Evolutionary conservation across 2,113 vertebrate species (phyloP).

Genomic region (Malurus melanocephalus): DNA sequence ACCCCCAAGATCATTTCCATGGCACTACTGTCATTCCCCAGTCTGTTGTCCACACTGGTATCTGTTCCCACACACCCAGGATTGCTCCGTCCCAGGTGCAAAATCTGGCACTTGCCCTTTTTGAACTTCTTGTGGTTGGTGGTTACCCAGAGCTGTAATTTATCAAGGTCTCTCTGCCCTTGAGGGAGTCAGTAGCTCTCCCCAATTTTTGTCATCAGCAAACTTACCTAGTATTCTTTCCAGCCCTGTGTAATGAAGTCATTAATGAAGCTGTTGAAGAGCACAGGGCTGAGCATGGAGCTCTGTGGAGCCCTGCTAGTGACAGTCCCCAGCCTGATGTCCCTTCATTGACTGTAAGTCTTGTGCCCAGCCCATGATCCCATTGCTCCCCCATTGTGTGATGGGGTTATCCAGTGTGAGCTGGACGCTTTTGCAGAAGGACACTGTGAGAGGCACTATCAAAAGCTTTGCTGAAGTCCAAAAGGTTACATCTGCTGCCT

Average conservation of each 20-base stretch:
- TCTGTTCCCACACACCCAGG: neutral
- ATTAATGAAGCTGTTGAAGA: neutral
- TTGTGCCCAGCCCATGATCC: neutral
- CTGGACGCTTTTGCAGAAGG: neutral
- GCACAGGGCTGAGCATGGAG: neutral
- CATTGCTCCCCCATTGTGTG: neutral
- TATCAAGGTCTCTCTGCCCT: accelerated
- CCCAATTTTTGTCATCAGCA: neutral
- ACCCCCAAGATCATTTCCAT: accelerated
- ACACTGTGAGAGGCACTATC: neutral
- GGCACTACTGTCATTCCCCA: neutral
- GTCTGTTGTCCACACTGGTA: neutral
- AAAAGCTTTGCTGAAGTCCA: neutral
- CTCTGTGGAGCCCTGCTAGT: neutral
- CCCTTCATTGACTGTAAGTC: neutral
- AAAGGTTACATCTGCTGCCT: neutral
- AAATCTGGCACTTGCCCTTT: neutral
- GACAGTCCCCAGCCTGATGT: neutral
- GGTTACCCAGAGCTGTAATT: neutral
- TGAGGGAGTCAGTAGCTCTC: neutral
- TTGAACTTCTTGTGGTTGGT: neutral
- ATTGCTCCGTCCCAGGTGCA: neutral
- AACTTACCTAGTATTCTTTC: neutral
- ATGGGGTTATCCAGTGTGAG: neutral
- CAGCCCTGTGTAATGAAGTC: neutral